Conservation (phyloP, 2,797 vertebrate genomes). For the Brachyalestes nurse region DNA sequence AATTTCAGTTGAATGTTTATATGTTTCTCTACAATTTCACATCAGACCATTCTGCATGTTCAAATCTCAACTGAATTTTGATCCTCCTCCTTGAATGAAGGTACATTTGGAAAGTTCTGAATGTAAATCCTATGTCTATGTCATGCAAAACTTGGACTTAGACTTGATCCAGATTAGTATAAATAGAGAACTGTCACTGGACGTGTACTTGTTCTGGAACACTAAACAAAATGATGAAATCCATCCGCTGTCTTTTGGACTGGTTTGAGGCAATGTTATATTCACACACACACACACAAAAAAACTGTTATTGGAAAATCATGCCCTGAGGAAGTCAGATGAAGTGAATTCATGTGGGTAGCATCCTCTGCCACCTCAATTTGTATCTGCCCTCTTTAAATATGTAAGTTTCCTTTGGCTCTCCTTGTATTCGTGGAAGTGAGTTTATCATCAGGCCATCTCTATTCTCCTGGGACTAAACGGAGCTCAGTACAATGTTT, state of each 20-base stretch:
- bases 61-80: neutral
- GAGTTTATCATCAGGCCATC: too few relatives aligned
- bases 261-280: too few relatives aligned
- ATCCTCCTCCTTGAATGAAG: neutral
- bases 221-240: neutral
- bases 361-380: neutral
- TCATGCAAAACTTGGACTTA: neutral
- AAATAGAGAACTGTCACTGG: neutral
- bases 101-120: neutral
- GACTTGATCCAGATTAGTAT: neutral
- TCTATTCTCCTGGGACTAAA: too few relatives aligned
- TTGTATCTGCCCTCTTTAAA: too few relatives aligned
- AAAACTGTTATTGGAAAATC: neutral
- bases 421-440: too few relatives aligned
- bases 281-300: neutral
- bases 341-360: neutral
- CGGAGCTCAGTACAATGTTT: too few relatives aligned
- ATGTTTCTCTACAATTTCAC: too few relatives aligned
- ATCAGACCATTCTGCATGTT: too few relatives aligned
- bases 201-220: neutral
- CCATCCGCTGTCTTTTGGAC: neutral
- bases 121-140: neutral
- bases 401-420: too few relatives aligned
- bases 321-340: neutral
- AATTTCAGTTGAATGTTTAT: too few relatives aligned